A percentile compares a stretch with the other conserved stretches of the same genome.
Conservation (phyloP, 2,888 invertebrate genomes). For the Aradus depressus region DNA sequence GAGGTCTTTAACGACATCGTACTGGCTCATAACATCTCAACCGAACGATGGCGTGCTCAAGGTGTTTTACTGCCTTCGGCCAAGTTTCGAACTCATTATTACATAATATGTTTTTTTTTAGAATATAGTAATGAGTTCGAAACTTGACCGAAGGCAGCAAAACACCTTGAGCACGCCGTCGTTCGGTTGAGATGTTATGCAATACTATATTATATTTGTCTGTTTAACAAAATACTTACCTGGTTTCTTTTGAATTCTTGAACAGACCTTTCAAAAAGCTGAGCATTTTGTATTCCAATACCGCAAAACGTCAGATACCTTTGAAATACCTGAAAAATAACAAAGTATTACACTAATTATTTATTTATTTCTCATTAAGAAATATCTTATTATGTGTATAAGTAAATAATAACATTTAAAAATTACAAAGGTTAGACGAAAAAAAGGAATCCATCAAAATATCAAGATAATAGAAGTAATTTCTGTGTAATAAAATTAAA, state of each 20-base stretch:
- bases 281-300: conserved; percentile 92
- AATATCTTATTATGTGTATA: too few relatives aligned
- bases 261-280: conserved; percentile 89
- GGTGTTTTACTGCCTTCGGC: too few relatives aligned
- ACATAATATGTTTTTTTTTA: too few relatives aligned
- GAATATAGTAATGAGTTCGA: too few relatives aligned
- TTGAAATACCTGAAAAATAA: conserved; percentile 40
- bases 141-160: too few relatives aligned
- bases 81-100: too few relatives aligned
- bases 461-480: not conserved
- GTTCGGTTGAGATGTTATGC: too few relatives aligned
- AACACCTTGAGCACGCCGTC: too few relatives aligned
- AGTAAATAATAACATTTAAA: not conserved
- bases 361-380: not conserved
- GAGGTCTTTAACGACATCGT: too few relatives aligned
- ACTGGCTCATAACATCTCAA: too few relatives aligned
- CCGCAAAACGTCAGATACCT: conserved; percentile 85
- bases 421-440: not conserved
- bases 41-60: too few relatives aligned
- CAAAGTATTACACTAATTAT: not conserved
- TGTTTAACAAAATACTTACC: conserved; percentile 37
- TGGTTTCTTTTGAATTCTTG: conserved; percentile 87
- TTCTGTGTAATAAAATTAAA: not conserved
- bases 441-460: not conserved
- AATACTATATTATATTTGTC: not conserved